phyloP scores from a whole-genome alignment of 2,888 invertebrate species.

The Tethea ocularis region DNA sequence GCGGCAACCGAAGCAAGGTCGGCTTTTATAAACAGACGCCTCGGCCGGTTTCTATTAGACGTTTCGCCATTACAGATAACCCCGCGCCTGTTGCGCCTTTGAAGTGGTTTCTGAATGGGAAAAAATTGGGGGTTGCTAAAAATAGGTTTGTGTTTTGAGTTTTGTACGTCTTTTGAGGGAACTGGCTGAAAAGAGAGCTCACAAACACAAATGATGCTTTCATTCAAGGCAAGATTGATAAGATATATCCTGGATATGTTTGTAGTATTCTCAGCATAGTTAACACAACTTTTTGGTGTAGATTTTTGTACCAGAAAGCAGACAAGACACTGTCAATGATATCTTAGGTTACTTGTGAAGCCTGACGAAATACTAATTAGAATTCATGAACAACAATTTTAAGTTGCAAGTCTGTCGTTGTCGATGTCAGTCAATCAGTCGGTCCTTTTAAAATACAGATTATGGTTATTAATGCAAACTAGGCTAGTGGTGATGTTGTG shows the following conservation, averaged over 20 bases:
- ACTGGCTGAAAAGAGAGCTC: neutral
- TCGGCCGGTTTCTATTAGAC: conserved; percentile 17
- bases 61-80: conserved; percentile 7
- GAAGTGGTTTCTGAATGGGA: conserved; percentile 7
- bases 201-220: too few species aligned
- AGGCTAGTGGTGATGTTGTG: neutral
- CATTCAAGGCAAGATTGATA: neutral
- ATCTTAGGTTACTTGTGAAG: neutral
- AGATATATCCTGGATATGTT: neutral
- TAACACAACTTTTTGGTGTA: neutral
- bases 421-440: neutral
- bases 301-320: neutral
- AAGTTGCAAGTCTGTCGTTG: too few species aligned
- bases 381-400: neutral
- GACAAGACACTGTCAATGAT: neutral
- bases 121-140: neutral
- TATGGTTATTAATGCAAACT: neutral
- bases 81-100: conserved; percentile 5
- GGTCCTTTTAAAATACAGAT: neutral
- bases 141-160: neutral
- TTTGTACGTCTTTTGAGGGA: neutral
- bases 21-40: conserved; percentile 26
- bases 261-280: too few species aligned
- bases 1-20: conserved; percentile 29
- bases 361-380: neutral